Conservation (phyloP, 2,113 vertebrate genomes). For the Nyctibius bracteatus region DNA sequence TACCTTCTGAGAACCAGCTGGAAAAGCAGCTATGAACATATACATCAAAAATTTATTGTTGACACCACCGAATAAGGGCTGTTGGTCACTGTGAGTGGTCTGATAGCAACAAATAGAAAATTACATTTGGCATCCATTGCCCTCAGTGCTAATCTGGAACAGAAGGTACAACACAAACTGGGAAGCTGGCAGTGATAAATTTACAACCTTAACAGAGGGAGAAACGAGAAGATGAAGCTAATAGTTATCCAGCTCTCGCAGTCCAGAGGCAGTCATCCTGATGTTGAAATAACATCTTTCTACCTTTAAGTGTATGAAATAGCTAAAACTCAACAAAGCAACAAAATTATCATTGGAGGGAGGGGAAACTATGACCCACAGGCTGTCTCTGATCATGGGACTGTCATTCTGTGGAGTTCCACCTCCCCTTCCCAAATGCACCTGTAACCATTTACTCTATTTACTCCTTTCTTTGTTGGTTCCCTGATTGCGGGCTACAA, state of each 20-base stretch:
- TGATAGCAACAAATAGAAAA: not conserved
- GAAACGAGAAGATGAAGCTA: not conserved
- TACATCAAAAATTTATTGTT: not conserved
- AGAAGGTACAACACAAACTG: not conserved
- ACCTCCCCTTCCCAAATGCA: not conserved
- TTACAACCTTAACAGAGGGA: not conserved
- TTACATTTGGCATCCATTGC: not conserved
- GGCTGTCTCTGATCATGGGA: not conserved
- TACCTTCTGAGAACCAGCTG: not conserved
- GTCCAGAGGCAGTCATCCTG: not conserved
- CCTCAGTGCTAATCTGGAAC: not conserved
- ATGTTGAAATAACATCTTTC: not conserved
- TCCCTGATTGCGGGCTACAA: fast-evolving
- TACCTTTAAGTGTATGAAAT: not conserved
- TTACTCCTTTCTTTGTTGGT: not conserved
- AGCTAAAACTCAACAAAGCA: not conserved
- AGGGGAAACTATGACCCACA: not conserved
- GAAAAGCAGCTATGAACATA: not conserved
- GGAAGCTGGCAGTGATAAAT: not conserved
- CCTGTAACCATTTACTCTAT: not conserved
- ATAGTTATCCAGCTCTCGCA: not conserved
- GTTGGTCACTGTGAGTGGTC: not conserved
- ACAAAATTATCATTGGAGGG: not conserved
- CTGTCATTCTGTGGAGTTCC: fast-evolving
- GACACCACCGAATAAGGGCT: fast-evolving